Evolutionary conservation across 2,888 invertebrate species (phyloP).

Genomic region (Pyrrhia umbra): DNA sequence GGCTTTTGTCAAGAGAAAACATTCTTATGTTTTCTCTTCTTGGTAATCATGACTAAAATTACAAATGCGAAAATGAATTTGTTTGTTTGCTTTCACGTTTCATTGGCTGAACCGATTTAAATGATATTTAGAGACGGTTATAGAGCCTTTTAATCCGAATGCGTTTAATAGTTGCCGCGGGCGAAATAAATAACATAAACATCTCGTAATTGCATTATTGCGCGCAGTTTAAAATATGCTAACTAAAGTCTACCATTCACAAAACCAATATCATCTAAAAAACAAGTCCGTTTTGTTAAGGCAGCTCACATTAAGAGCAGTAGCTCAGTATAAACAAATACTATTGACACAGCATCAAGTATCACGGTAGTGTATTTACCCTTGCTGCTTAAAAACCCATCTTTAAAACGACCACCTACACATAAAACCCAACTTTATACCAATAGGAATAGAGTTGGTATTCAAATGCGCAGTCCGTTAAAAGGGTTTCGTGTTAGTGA

Average conservation of each 20-base stretch:
- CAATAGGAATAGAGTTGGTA: background rate
- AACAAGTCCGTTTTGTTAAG: constrained; percentile 63
- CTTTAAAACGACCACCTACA: constrained; percentile 30
- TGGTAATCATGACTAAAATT: too few relatives aligned
- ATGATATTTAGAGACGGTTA: too few relatives aligned
- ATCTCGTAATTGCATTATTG: background rate
- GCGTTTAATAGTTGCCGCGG: too few relatives aligned
- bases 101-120: too few relatives aligned
- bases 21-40: too few relatives aligned
- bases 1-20: too few relatives aligned
- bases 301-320: constrained; percentile 68
- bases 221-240: constrained; percentile 11
- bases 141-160: too few relatives aligned
- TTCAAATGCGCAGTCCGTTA: constrained; percentile 3
- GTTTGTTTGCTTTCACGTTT: too few relatives aligned
- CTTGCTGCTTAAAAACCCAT: constrained; percentile 52
- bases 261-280: constrained; percentile 47
- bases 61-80: too few relatives aligned
- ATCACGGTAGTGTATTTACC: constrained; percentile 72
- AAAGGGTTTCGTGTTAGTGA: constrained; percentile 61
- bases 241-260: constrained; percentile 20
- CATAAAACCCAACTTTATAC: constrained; percentile 5
- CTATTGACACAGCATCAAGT: constrained; percentile 75
- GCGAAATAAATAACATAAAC: background rate
- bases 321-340: constrained; percentile 67